Base-by-base conservation (phyloP, 2,113 vertebrate species). In the Dipodomys spectabilis region DNA sequence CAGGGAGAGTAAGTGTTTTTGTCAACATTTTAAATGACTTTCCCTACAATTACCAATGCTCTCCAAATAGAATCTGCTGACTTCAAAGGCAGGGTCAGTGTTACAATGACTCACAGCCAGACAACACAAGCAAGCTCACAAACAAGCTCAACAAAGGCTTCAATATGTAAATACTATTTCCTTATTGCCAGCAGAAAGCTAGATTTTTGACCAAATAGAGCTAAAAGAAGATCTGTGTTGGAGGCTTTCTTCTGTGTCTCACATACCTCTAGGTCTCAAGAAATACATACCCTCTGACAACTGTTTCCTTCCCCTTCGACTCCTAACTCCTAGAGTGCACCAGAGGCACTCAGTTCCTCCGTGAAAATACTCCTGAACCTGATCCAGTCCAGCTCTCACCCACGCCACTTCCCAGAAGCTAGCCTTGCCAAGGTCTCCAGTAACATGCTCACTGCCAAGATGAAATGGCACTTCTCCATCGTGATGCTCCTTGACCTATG, bases 381-480 rank as follows among this genome's bases (percentile, higher is more conserved):
- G 64, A 83, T 95, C 97, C 97, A 96, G 94, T 13, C 69, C 32
- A 30, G 93, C 95, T 95, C 95, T 90, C 84, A 92, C 95, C 95
- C 95, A 97, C 96, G 86, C 94, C 96, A 96, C 96, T 97, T 97
- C 96, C 96, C 97, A 97, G 97, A 97, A 96, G 94, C 95, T 44
- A 89, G 94, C 67, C 92, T 92, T 97, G 96, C 96, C 97, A 97
- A 97, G 92, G 97, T 96, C 96, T 97, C 97, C 97, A 97, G 96
- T 97, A 97, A 97, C 97, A 95, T 19, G 28, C 93, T 93, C 90
- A 7, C 95, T 97, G 97, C 97, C 97, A 97, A 97, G 94, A 94
- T 13, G 62, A 83, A 90, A 95, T 96, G 95, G 95, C 96, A 81
- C 65, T 80, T 86, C 96, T 96, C 96, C 97, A 96, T 96, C 94